A percentile compares a stretch with the other conserved stretches of the same genome.
phyloP scores from a whole-genome alignment of 2,797 vertebrate species.

The Synanceia verrucosa region DNA sequence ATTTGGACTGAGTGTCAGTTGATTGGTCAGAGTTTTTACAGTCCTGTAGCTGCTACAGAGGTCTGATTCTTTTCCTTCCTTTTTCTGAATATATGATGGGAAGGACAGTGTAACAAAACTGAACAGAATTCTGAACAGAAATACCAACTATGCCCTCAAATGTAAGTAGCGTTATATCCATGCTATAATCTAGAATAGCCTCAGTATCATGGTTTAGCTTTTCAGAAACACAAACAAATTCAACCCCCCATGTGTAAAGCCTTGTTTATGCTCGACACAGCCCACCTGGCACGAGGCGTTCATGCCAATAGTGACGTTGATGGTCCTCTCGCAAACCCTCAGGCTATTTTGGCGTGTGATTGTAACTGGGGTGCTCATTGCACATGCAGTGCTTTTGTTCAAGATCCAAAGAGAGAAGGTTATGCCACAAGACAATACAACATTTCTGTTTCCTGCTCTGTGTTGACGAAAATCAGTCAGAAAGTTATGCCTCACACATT shows the following conservation, averaged over 20 bases:
- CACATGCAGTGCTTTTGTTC: not conserved
- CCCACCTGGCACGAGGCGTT: not conserved
- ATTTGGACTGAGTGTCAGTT: too few relatives aligned
- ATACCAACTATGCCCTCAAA: too few relatives aligned
- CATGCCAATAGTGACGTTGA: not conserved
- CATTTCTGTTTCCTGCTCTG: not conserved
- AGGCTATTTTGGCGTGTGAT: not conserved
- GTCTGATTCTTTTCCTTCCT: too few relatives aligned
- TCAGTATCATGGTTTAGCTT: too few relatives aligned
- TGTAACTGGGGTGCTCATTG: not conserved
- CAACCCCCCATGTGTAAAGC: not conserved
- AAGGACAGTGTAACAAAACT: too few relatives aligned
- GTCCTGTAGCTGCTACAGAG: too few relatives aligned
- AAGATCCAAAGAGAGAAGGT: not conserved
- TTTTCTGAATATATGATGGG: too few relatives aligned
- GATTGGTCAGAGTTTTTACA: too few relatives aligned
- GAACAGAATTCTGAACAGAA: too few relatives aligned
- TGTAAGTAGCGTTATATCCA: too few relatives aligned
- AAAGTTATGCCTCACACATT: not conserved
- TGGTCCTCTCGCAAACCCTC: not conserved
- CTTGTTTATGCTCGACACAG: not conserved
- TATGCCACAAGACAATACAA: not conserved
- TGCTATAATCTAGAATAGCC: too few relatives aligned
- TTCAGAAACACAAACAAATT: too few relatives aligned
- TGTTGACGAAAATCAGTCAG: not conserved